A percentile compares a stretch with the other conserved stretches of the same genome.
These are phyloP conservation scores for Dryobates pubescens DNA, from an alignment of 2,797 vertebrate genomes.

Conservation along the genomic window DNA sequence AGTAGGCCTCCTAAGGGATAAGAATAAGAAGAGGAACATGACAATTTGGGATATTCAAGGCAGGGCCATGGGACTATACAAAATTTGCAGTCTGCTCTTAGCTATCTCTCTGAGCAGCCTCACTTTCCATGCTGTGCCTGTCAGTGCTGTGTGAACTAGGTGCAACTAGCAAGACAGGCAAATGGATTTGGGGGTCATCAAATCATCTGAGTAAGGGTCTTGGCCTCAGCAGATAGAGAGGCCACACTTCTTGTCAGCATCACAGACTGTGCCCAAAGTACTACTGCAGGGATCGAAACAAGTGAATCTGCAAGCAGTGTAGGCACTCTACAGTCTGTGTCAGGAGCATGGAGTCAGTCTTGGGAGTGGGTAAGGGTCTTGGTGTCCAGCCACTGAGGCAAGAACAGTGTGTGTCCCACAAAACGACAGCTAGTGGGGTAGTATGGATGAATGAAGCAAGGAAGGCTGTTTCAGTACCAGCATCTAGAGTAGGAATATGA, in stretches of 20 bases:
- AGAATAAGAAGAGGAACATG: background rate
- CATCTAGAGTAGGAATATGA: background rate
- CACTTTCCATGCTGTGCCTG: background rate
- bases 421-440: background rate
- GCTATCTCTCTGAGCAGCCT: background rate
- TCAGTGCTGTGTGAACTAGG: background rate
- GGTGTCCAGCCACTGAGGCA: background rate
- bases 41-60: background rate
- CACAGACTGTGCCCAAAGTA: background rate
- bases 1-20: background rate
- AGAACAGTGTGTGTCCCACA: background rate
- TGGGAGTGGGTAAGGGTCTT: background rate
- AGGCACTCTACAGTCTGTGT: background rate
- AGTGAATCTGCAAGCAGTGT: background rate
- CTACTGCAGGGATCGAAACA: accelerated
- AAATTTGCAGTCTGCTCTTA: background rate
- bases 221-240: background rate
- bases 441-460: background rate
- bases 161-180: background rate
- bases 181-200: background rate
- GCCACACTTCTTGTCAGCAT: background rate
- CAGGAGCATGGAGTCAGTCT: background rate
- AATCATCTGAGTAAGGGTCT: background rate
- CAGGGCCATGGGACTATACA: accelerated
- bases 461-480: background rate